phyloP scores from a whole-genome alignment of 2,797 vertebrate genomes.

The Schizopygopsis malacanthus region DNA sequence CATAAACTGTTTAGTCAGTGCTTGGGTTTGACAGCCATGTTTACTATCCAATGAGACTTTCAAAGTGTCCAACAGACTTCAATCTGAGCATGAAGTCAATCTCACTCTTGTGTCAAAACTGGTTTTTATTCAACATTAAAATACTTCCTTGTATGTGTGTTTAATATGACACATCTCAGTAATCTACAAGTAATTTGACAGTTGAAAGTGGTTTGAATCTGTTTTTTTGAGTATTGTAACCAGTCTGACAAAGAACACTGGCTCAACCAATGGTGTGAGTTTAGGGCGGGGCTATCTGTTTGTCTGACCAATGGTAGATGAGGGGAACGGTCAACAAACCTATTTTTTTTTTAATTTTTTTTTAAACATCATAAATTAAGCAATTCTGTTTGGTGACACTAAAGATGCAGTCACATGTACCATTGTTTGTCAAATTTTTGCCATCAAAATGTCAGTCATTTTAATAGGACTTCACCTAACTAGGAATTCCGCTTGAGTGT shows the following conservation, averaged over 20 bases:
- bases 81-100: no score
- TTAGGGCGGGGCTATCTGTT: not conserved
- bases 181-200: not conserved
- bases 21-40: not conserved
- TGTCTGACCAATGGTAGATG: not conserved
- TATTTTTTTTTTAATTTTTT: no score
- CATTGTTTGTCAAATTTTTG: not conserved
- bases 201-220: not conserved
- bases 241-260: not conserved
- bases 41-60: not conserved
- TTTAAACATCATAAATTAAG: not conserved
- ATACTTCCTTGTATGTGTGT: not conserved
- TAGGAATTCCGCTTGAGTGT: not conserved
- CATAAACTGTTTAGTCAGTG: constrained; percentile 12
- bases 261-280: not conserved
- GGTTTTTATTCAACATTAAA: not conserved
- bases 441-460: not conserved
- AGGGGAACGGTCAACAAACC: not conserved
- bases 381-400: not conserved
- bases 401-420: not conserved
- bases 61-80: not conserved
- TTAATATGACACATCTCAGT: not conserved
- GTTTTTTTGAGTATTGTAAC: not conserved
- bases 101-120: not conserved
- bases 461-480: not conserved